These are phyloP conservation scores for Plusia festucae DNA, from an alignment of 2,888 invertebrate genomes.

Conservation along the genomic window DNA sequence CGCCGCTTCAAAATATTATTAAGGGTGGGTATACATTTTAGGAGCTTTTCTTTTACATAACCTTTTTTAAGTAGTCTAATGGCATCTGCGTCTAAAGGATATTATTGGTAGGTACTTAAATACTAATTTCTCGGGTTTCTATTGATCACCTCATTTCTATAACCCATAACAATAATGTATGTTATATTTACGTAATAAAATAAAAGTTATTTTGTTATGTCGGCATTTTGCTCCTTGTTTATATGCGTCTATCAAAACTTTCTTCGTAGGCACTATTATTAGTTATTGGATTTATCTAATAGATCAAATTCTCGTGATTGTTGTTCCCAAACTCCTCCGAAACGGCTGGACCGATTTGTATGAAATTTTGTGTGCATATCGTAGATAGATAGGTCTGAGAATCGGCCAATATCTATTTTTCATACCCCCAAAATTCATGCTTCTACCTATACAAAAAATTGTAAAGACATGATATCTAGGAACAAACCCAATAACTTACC, in stretches of 20 bases:
- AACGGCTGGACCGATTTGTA: too few relatives aligned
- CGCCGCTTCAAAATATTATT: too few relatives aligned
- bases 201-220: background rate
- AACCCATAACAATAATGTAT: background rate
- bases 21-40: too few relatives aligned
- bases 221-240: background rate
- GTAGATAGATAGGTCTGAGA: too few relatives aligned
- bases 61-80: background rate
- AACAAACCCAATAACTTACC: too few relatives aligned
- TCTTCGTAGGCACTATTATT: background rate
- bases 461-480: too few relatives aligned
- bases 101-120: background rate
- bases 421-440: too few relatives aligned
- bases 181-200: background rate
- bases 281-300: background rate
- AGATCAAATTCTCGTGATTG: too few relatives aligned
- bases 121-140: slow-evolving; percentile 1
- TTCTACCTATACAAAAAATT: too few relatives aligned
- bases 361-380: too few relatives aligned
- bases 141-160: slow-evolving; percentile 1
- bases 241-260: background rate
- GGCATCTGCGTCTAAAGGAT: background rate
- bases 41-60: background rate
- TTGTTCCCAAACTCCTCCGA: too few relatives aligned
- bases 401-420: too few relatives aligned